Evolutionary conservation across 2,888 invertebrate species (phyloP).

Genomic region (Pristionchus arcanus): DNA sequence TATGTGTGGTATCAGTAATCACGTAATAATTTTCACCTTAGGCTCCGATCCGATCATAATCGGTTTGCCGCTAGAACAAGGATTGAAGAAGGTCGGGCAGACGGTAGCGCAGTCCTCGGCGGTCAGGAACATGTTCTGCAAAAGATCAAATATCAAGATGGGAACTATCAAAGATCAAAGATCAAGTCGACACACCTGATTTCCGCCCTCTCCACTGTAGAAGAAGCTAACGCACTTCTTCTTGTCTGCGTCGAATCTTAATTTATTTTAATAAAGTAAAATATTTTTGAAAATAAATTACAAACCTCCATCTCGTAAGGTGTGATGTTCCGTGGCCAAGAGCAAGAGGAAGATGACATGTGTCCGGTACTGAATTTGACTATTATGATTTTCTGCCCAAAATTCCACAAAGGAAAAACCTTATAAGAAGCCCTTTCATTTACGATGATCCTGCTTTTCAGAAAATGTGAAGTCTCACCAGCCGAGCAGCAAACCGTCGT

Average conservation of each 20-base stretch:
- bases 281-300: neutral
- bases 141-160: neutral
- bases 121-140: conserved; percentile 77
- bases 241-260: conserved; percentile 62
- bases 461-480: conserved; percentile 60
- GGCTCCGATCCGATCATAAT: conserved; percentile 67
- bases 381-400: too few species aligned
- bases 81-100: conserved; percentile 76
- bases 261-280: neutral
- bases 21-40: conserved; percentile 58
- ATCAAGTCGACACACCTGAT: conserved; percentile 64
- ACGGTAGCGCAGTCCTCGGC: conserved; percentile 73
- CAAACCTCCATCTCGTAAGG: conserved; percentile 61
- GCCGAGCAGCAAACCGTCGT: conserved; percentile 78
- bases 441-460: too few species aligned
- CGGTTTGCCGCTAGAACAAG: conserved; percentile 72
- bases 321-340: conserved; percentile 71
- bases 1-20: too few species aligned
- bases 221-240: conserved; percentile 74
- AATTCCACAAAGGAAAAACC: too few species aligned
- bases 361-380: conserved; percentile 65
- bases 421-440: too few species aligned
- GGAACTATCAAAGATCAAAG: too few species aligned
- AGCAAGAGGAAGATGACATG: conserved; percentile 68
- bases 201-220: conserved; percentile 77